A percentile compares a stretch with the other conserved stretches of the same genome.
Conservation (phyloP, 1,140 invertebrate genomes). For the Cotesia vestalis region DNA sequence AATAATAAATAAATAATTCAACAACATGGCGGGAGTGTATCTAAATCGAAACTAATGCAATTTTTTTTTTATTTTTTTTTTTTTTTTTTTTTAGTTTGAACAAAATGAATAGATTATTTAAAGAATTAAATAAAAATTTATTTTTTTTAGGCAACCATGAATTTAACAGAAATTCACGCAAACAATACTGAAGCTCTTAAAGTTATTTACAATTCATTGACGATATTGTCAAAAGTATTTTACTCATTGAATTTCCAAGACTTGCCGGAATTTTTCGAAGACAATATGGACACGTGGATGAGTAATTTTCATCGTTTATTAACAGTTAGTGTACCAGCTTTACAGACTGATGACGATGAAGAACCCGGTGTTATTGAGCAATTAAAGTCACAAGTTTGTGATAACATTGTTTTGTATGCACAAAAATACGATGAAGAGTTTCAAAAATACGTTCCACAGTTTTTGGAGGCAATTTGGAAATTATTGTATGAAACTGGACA, state of each 20-base stretch:
- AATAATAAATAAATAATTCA: no score
- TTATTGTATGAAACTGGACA: constrained; percentile 84
- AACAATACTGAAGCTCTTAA: constrained; percentile 83
- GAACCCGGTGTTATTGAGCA: constrained; percentile 91
- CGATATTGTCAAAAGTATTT: constrained; percentile 94
- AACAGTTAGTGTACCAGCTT: constrained; percentile 77
- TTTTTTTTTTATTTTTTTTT: no score
- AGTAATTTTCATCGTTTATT: constrained; percentile 85
- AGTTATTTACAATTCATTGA: constrained; percentile 89
- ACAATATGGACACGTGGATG: constrained; percentile 97
- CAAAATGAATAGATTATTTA: constrained; percentile 13
- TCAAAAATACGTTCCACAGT: constrained; percentile 82
- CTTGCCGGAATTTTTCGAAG: constrained; percentile 97
- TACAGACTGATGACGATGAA: constrained; percentile 82
- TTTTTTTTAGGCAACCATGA: constrained; percentile 80
- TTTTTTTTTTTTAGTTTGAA: no score
- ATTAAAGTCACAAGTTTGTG: constrained; percentile 93
- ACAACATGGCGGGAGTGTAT: no score
- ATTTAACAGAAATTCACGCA: constrained; percentile 79
- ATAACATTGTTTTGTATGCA: constrained; percentile 93
- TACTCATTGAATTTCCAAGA: constrained; percentile 97
- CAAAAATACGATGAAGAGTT: constrained; percentile 99
- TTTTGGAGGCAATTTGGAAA: constrained; percentile 94
- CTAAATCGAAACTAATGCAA: no score
- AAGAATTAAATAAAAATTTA: constrained; percentile 31